Evolutionary conservation across 1,140 invertebrate species (phyloP).

Genomic region (Hycleus cichorii): DNA sequence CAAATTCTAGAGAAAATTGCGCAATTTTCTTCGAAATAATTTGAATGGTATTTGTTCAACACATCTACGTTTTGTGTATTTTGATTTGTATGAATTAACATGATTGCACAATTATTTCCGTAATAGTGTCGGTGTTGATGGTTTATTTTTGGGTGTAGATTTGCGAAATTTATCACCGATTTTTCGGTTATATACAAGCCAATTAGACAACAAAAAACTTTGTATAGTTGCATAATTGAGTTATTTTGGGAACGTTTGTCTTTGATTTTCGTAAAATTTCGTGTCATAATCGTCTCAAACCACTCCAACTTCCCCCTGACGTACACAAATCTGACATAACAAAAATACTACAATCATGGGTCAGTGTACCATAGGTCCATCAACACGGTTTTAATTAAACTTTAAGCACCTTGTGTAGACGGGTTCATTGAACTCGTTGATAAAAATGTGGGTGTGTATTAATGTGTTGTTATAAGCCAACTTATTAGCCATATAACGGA

Average conservation of each 20-base stretch:
- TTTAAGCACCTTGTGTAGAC: not conserved
- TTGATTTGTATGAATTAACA: not conserved
- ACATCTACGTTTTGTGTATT: not conserved
- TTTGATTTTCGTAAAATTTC: not conserved
- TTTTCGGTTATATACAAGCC: too few species aligned
- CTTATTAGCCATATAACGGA: not conserved
- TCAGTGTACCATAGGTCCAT: not conserved
- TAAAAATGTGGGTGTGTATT: slow-evolving; percentile 7
- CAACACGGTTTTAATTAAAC: slow-evolving; percentile 1
- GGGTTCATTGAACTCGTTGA: slow-evolving; percentile 4
- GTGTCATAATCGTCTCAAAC: not conserved
- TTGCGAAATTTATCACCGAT: too few species aligned
- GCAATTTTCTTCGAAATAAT: too few species aligned
- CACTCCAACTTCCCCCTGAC: not conserved
- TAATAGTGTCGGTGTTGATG: not conserved
- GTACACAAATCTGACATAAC: not conserved
- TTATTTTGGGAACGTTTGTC: not conserved
- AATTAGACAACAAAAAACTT: too few species aligned
- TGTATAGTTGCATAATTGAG: not conserved
- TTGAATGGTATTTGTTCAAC: not conserved
- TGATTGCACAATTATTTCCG: not conserved
- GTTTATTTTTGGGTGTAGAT: not conserved
- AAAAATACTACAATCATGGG: not conserved
- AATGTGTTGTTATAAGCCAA: not conserved
- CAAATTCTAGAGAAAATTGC: too few species aligned